These are phyloP conservation scores for Nycticorax nycticorax DNA, from an alignment of 2,113 vertebrate species.

Conservation along the genomic window DNA sequence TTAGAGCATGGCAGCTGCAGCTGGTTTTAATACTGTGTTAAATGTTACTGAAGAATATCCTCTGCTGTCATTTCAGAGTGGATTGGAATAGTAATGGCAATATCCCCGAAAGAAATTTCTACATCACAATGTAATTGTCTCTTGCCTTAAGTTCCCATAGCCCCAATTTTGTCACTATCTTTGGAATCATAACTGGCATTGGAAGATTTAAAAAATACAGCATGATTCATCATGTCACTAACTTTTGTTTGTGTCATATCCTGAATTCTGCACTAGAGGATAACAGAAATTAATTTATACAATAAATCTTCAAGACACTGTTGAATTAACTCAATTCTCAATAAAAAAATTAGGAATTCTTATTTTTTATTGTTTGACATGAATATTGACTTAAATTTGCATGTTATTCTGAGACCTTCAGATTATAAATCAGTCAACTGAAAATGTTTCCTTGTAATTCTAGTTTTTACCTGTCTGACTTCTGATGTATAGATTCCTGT, in stretches of 20 bases:
- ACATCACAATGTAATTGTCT: background rate
- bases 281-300: background rate
- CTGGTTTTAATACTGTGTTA: background rate
- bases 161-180: background rate
- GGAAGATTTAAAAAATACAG: background rate
- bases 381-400: background rate
- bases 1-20: background rate
- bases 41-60: background rate
- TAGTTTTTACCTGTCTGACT: background rate
- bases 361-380: background rate
- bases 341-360: background rate
- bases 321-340: background rate
- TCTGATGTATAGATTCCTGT: background rate
- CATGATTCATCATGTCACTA: background rate
- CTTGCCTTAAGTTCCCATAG: background rate
- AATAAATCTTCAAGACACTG: background rate
- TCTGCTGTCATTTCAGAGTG: background rate
- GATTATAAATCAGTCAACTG: background rate
- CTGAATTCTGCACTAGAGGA: background rate
- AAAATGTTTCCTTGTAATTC: background rate
- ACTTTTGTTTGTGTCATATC: background rate
- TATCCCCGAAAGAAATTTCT: conserved; percentile 9
- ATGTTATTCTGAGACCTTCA: background rate
- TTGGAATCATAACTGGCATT: background rate
- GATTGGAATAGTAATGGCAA: background rate